Evolutionary conservation across 64 coral and sea anemone species (phyloP).

Genomic region (Platygyra sinensis): DNA sequence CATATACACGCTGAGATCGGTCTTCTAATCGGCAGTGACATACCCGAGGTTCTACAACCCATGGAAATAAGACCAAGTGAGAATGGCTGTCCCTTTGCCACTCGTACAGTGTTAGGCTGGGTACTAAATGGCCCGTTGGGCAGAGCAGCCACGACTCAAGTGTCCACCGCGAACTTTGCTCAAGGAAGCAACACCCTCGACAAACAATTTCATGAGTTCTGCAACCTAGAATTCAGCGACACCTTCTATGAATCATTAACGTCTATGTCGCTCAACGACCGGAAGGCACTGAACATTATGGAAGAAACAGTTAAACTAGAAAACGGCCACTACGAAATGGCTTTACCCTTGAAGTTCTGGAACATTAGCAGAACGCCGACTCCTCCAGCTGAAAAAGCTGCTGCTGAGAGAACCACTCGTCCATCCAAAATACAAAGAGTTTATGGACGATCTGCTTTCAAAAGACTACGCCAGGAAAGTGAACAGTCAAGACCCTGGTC

Average conservation of each 20-base stretch:
- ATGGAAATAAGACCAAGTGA: not conserved
- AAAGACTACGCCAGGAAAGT: slow-evolving; percentile 45
- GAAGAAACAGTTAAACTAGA: no score
- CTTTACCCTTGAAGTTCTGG: not conserved
- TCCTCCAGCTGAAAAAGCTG: slow-evolving; percentile 27
- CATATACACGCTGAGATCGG: not conserved
- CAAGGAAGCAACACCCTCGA: not conserved
- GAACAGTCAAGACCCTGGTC: not conserved
- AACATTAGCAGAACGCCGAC: slow-evolving; percentile 9
- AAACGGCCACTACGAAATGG: slow-evolving; percentile 56
- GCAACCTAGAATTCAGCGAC: not conserved
- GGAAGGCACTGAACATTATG: no score
- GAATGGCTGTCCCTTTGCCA: slow-evolving; percentile 46
- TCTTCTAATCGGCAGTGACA: slow-evolving; percentile 62
- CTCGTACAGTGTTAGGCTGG: not conserved
- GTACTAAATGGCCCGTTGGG: no score
- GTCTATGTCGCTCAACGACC: slow-evolving; percentile 37
- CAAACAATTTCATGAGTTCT: slow-evolving; percentile 10
- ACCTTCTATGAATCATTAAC: not conserved
- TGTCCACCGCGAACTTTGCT: not conserved
- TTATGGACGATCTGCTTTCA: slow-evolving; percentile 12
- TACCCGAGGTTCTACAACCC: slow-evolving; percentile 8
- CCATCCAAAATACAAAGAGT: slow-evolving; percentile 32
- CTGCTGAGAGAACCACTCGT: slow-evolving; percentile 16
- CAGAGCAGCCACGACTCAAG: not conserved